Conservation (phyloP, 2,113 vertebrate genomes). For the Lepidothrix coronata region DNA sequence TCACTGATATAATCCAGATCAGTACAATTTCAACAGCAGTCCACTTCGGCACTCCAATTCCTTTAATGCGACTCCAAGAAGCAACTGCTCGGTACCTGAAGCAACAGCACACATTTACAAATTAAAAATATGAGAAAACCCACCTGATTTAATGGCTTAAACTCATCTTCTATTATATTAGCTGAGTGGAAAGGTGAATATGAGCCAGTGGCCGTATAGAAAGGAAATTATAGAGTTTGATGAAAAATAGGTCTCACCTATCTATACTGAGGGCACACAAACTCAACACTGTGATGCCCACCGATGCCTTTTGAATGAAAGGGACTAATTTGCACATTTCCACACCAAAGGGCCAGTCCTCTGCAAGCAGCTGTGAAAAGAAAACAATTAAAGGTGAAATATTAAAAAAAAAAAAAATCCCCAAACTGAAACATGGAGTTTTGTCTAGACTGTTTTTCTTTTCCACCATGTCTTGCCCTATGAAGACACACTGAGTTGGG, state of each 20-base stretch:
- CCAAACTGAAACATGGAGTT: not conserved
- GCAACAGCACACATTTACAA: not conserved
- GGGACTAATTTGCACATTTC: constrained; percentile 91
- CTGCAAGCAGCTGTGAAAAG: constrained; percentile 83
- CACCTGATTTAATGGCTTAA: not conserved
- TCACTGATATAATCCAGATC: constrained; percentile 87
- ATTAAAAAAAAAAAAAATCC: not conserved
- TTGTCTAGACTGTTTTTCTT: not conserved
- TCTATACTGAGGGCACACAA: constrained; percentile 92
- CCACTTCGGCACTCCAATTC: constrained; percentile 84
- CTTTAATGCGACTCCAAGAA: constrained; percentile 89
- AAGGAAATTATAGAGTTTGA: not conserved
- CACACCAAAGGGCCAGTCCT: constrained; percentile 90
- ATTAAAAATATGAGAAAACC: not conserved
- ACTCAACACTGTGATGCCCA: constrained; percentile 92
- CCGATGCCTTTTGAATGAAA: constrained; percentile 91
- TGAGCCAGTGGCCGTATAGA: not conserved
- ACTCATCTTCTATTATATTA: not conserved
- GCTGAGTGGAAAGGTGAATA: not conserved
- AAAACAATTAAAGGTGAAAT: not conserved
- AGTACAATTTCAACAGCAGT: constrained; percentile 87
- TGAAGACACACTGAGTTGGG: not conserved
- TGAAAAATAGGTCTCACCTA: constrained; percentile 76
- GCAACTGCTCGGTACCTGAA: constrained; percentile 89
- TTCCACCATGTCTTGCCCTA: not conserved